Evolutionary conservation across 2,797 vertebrate species (phyloP), one percentile per base, ranked within the genome.

Genomic region (Platalea minor): DNA sequence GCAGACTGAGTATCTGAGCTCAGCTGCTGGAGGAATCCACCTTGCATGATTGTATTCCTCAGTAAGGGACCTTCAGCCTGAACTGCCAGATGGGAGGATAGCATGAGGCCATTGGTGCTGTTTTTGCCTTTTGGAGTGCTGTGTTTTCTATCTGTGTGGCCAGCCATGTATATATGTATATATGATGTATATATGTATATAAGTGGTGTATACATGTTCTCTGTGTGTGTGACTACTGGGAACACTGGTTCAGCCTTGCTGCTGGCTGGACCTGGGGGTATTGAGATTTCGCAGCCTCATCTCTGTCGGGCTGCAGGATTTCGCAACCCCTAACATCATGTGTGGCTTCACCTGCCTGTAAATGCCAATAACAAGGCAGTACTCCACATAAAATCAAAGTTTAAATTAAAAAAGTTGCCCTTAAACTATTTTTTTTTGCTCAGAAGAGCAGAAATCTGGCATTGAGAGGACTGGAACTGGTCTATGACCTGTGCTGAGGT

Each of bases 51-150:
- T 28, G 25, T 33, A 7, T 54, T 77, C 15, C 28, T 19, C 7
- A 39, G 15, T 16, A 79, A 3, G 2, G 17, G 24, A 39, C 37
- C 51, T 61, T 70, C 9, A 37, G 21, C 15, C n/a, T 63, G 54
- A 56, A 16, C 45, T 83, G n/a, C 24, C 13, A 28, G 17, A 31
- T 0, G 5, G 28, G 15, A 39, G 37, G 39, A 31, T 33, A 51
- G 39, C 25, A 54, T 35, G 50, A 51, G 14, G 41, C 41, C 2
- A 1, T 9, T 20, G 7, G 11, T 69, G n/a, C 0, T 0, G 18
- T 43, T 51, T 65, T 8, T 65, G 60, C 31, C 25, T 26, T 68
- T 54, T 23, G 8, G 37, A 65, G 17, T 10, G 7, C 10, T 60
- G 0, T 33, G 28, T 35, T 91, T 57, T 65, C 45, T 28, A 20